phyloP scores from a whole-genome alignment of 2,888 invertebrate genomes.

The Calameuta pallipes region DNA sequence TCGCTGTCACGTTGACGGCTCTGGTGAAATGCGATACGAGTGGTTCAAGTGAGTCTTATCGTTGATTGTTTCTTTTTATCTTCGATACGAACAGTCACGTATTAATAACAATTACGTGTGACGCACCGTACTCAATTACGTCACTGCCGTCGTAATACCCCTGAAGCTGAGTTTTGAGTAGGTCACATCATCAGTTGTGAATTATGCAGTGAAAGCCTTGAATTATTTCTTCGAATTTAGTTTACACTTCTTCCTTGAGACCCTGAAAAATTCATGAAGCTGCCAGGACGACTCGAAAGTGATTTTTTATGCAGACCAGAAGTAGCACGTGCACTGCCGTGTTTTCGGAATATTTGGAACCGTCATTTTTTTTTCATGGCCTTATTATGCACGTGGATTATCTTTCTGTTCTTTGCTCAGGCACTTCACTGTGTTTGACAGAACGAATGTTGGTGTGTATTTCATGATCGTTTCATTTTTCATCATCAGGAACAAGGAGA shows the following conservation, averaged over 20 bases:
- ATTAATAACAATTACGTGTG: background rate
- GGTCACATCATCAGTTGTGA: background rate
- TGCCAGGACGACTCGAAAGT: background rate
- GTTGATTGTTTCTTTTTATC: background rate
- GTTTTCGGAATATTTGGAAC: too few relatives aligned
- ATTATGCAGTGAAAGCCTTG: background rate
- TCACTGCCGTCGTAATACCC: background rate
- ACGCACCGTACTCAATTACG: background rate
- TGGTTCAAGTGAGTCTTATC: slow-evolving; percentile 73
- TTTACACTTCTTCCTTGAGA: background rate
- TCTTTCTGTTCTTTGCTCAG: too few relatives aligned
- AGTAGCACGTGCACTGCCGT: too few relatives aligned
- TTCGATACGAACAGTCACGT: background rate
- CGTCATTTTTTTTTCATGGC: background rate
- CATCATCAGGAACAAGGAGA: slow-evolving; percentile 72
- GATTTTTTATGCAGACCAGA: background rate
- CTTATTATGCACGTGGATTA: too few relatives aligned
- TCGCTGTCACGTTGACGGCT: slow-evolving; percentile 75
- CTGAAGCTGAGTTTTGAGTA: background rate
- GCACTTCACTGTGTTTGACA: too few relatives aligned
- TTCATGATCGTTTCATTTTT: background rate
- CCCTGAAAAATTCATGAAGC: background rate
- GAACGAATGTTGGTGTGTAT: background rate
- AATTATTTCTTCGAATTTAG: background rate
- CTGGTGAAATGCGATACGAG: slow-evolving; percentile 74